These are phyloP conservation scores for Deilephila porcellus DNA, from an alignment of 2,888 invertebrate species.

Conservation along the genomic window DNA sequence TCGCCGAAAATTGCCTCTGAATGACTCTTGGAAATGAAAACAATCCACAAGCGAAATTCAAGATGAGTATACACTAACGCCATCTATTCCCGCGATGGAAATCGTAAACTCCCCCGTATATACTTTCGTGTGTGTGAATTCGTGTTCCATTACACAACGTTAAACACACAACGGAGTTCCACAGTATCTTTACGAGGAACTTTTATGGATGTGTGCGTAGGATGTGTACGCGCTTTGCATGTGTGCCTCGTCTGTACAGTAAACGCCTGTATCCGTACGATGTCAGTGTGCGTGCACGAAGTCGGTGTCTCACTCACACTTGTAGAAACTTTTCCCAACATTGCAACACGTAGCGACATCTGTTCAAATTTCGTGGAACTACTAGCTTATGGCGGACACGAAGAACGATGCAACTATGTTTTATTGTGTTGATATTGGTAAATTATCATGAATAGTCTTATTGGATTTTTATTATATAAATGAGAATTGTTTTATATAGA, in stretches of 20 bases:
- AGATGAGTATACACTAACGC: slow-evolving; percentile 48
- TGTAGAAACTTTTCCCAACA: slow-evolving; percentile 59
- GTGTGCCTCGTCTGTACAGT: slow-evolving; percentile 49
- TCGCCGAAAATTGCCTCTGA: slow-evolving; percentile 1
- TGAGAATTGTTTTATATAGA: not conserved
- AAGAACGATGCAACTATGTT: slow-evolving; percentile 51
- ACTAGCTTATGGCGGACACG: slow-evolving; percentile 48
- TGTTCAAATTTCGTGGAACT: slow-evolving; percentile 57
- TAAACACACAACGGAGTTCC: not conserved
- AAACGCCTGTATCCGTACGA: slow-evolving; percentile 43
- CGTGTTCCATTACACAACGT: slow-evolving; percentile 11
- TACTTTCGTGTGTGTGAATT: slow-evolving; percentile 10
- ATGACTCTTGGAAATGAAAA: slow-evolving; percentile 20
- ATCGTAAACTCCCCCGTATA: slow-evolving; percentile 18
- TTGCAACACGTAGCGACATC: slow-evolving; percentile 73
- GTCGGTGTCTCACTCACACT: slow-evolving; percentile 32
- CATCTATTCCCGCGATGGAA: slow-evolving; percentile 59
- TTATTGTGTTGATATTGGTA: not conserved
- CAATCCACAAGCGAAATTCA: slow-evolving; percentile 2
- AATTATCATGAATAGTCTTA: slow-evolving; percentile 3
- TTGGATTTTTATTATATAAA: slow-evolving; percentile 11
- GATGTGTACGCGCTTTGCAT: slow-evolving; percentile 43
- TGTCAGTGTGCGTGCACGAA: slow-evolving; percentile 25
- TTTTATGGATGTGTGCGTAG: slow-evolving; percentile 38
- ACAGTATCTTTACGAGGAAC: slow-evolving; percentile 37